Percentiles rank a stretch among this genome's conserved stretches.
phyloP scores from a whole-genome alignment of 2,888 invertebrate species.

The Pristionchus fissidentatus region DNA sequence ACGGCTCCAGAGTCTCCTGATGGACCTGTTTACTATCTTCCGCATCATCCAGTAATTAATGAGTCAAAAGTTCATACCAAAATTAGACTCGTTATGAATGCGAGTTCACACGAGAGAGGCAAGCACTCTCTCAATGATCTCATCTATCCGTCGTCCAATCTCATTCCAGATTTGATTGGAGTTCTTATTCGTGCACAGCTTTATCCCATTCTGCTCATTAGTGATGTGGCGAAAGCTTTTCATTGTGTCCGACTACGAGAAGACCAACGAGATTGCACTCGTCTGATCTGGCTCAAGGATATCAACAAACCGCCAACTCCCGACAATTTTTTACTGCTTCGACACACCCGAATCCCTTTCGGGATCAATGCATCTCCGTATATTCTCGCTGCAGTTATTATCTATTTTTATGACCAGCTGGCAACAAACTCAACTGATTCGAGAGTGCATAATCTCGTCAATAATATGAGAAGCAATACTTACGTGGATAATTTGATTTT shows the following conservation, averaged over 20 bases:
- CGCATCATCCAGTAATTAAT: background rate
- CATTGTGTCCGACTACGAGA: background rate
- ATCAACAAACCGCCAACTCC: background rate
- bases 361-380: background rate
- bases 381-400: background rate
- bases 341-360: background rate
- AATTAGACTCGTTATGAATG: background rate
- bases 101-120: background rate
- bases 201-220: background rate
- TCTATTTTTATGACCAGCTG: background rate
- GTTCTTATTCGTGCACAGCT: background rate
- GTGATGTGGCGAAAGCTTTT: background rate
- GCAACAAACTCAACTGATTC: background rate
- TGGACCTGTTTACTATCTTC: background rate
- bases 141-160: background rate
- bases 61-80: background rate
- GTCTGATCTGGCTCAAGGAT: background rate
- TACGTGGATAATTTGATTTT: background rate
- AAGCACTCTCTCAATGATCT: background rate
- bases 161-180: background rate
- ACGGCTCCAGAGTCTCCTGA: background rate
- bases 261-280: background rate
- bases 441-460: background rate
- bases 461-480: background rate
- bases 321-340: background rate